Evolutionary conservation across 92 coral and sea anemone species (phyloP), one percentile per base, ranked within the genome.

Genomic region (Zoanthus sansibaricus): DNA sequence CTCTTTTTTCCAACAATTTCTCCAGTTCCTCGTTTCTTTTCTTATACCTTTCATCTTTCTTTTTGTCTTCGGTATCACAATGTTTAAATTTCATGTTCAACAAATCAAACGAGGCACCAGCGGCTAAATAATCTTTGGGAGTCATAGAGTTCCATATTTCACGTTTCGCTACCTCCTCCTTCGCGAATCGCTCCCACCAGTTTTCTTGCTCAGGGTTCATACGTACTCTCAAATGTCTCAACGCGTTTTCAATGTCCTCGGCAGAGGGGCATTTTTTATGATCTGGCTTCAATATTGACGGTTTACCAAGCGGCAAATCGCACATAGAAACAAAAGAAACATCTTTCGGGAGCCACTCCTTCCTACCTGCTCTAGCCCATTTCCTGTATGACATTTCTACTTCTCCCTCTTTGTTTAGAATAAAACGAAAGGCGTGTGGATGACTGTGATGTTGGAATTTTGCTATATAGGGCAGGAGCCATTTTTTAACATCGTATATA

Each of bases 341-440:
- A 73, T 76, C 87, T 9, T 64, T 51, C 5, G 91, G 91, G 7
- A 78, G 74, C 94, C 91, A 88, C 44, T 91, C 89, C 72, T 91
- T 91, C n/a, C 86, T 75, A 7, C 32, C 59, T 17, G 94, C 59
- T 48, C 79, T 83, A 1, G 91, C 79, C 89, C 91, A 78, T 31
- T 85, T 84, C 31, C 89, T 72, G 83, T 88, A 91, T 1, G 9
- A 16, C 69, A 61, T 61, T 61, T 5, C 71, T 77, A 88, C 89
- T 54, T 91, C 87, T 30, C 94, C 82, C 7, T 52, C 49, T 30
- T 72, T 69, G 45, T 88, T 91, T 31, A 72, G 67, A 49, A 79
- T 91, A 74, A 91, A 91, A 6, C 88, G 86, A 54, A 91, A 91
- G 6, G 94, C 82, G 33, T 80, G 92, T 20, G 92, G 90, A 18